phyloP scores from a whole-genome alignment of 2,113 vertebrate species.

The Acrocephalus kingi region DNA sequence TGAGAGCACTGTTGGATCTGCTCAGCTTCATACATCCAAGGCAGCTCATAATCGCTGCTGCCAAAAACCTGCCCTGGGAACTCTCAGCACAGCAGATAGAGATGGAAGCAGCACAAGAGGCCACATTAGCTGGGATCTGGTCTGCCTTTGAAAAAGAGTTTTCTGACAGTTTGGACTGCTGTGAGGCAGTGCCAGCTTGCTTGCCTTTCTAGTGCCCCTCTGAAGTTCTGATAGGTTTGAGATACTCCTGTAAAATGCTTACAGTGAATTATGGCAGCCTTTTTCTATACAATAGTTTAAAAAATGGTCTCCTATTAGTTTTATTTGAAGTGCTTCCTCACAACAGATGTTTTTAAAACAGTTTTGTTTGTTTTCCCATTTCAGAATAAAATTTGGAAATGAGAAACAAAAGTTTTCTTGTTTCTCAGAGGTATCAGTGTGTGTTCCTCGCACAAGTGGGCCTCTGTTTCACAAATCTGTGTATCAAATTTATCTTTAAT shows the following conservation, averaged over 20 bases:
- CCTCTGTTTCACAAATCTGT: neutral
- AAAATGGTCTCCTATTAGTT: neutral
- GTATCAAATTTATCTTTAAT: neutral
- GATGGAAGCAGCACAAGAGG: neutral
- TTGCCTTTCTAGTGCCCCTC: neutral
- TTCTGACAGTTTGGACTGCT: neutral
- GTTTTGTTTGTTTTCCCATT: neutral
- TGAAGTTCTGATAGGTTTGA: neutral
- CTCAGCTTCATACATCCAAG: neutral
- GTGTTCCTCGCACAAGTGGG: neutral
- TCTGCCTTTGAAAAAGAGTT: neutral
- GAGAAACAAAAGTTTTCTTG: neutral
- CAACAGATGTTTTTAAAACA: neutral
- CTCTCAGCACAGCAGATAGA: neutral
- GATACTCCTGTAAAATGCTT: neutral
- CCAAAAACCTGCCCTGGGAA: neutral
- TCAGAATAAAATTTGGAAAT: neutral
- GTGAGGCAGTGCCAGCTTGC: neutral
- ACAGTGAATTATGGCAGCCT: neutral
- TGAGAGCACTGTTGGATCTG: neutral
- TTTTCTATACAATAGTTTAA: neutral
- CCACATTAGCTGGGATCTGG: neutral
- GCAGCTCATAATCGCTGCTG: neutral
- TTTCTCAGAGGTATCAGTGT: neutral
- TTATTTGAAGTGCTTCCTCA: neutral